Conservation (phyloP, 2,113 vertebrate species). For the Larimichthys crocea region DNA sequence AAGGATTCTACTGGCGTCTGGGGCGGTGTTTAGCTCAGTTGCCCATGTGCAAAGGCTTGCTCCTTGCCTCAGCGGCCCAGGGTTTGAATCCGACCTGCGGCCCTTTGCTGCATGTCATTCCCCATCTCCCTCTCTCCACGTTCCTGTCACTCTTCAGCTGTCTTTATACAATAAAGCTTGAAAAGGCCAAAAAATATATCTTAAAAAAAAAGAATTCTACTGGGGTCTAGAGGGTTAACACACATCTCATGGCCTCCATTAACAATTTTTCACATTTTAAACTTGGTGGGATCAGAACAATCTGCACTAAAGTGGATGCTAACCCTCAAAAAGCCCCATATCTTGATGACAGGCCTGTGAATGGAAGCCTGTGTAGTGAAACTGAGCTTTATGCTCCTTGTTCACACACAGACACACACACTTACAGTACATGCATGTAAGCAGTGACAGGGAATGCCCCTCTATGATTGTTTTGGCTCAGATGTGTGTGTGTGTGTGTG, state of each 20-base stretch:
- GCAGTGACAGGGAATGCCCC: slow-evolving; percentile 5
- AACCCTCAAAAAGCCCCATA: too few relatives aligned
- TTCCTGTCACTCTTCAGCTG: too few relatives aligned
- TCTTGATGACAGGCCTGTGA: neutral
- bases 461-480: slow-evolving; percentile 11
- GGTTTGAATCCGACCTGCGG: too few relatives aligned
- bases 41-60: too few relatives aligned
- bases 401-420: slow-evolving; percentile 2
- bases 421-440: neutral
- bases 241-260: neutral
- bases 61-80: too few relatives aligned
- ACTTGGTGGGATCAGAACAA: neutral
- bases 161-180: too few relatives aligned
- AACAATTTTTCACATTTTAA: neutral
- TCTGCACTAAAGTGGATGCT: neutral
- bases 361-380: slow-evolving; percentile 4
- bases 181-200: too few relatives aligned
- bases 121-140: too few relatives aligned
- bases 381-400: neutral
- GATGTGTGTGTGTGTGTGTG: slow-evolving; percentile 12
- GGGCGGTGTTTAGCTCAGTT: too few relatives aligned
- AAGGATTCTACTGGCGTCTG: too few relatives aligned
- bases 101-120: too few relatives aligned
- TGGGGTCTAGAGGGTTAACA: neutral
- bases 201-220: too few relatives aligned